Percentiles rank a stretch among this genome's conserved stretches.
Conservation (phyloP, 1,140 invertebrate species). For the Globodera rostochiensis region DNA sequence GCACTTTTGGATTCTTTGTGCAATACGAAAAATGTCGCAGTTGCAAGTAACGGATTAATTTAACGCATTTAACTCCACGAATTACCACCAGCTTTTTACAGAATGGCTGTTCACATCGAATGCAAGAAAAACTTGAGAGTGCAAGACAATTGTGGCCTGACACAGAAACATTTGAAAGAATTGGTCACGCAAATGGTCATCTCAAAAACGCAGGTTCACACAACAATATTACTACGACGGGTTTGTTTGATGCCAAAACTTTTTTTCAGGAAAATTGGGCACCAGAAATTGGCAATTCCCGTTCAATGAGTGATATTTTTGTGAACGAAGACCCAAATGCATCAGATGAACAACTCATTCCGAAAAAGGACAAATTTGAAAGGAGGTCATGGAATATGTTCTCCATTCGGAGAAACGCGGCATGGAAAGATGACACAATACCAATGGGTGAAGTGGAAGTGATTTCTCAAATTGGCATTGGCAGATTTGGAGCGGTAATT, state of each 20-base stretch:
- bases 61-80: slow-evolving; percentile 13
- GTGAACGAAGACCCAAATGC: slow-evolving; percentile 33
- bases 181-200: slow-evolving; percentile 54
- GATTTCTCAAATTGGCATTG: slow-evolving; percentile 52
- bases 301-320: slow-evolving; percentile 49
- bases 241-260: neutral
- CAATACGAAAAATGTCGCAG: slow-evolving; percentile 53
- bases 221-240: neutral
- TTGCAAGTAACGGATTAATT: slow-evolving; percentile 48
- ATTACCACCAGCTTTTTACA: slow-evolving; percentile 36
- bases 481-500: slow-evolving; percentile 60
- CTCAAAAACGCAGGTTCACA: slow-evolving; percentile 45
- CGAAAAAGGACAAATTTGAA: slow-evolving; percentile 56
- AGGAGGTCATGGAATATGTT: slow-evolving; percentile 58
- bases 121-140: slow-evolving; percentile 47
- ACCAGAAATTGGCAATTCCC: slow-evolving; percentile 50
- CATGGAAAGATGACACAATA: slow-evolving; percentile 61
- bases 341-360: slow-evolving; percentile 34
- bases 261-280: slow-evolving; percentile 53
- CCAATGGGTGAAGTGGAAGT: slow-evolving; percentile 52
- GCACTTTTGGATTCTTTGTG: slow-evolving; percentile 43
- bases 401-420: slow-evolving; percentile 55
- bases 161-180: slow-evolving; percentile 54
- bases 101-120: slow-evolving; percentile 43
- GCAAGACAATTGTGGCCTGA: slow-evolving; percentile 52